A percentile compares a stretch with the other conserved stretches of the same genome.
Evolutionary conservation across 2,797 vertebrate genomes (phyloP).

Genomic region (Nannoperca australis): DNA sequence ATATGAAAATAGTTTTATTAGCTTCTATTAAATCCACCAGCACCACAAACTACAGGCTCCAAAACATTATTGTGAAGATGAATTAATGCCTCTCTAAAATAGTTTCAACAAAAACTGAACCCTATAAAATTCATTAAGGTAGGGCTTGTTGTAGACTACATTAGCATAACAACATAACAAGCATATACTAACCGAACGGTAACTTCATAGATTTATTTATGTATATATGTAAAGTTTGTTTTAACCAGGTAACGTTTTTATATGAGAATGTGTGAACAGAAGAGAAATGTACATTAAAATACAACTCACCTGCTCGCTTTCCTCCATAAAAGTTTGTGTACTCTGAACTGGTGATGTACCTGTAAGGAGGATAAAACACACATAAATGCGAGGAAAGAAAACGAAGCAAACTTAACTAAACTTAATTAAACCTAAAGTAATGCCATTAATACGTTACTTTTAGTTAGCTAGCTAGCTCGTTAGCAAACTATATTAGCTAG

Average conservation of each 20-base stretch:
- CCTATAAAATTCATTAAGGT: background rate
- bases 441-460: background rate
- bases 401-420: background rate
- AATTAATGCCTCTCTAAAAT: background rate
- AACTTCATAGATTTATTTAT: background rate
- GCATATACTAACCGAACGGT: too few species aligned
- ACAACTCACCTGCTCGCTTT: conserved; percentile 88
- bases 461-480: background rate
- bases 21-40: background rate
- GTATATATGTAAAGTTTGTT: background rate
- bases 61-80: background rate
- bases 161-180: too few species aligned
- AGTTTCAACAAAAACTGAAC: background rate
- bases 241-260: too few species aligned
- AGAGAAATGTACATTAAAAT: background rate
- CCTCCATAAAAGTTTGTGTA: conserved; percentile 97
- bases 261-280: too few species aligned
- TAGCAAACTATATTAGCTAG: background rate
- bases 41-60: too few species aligned
- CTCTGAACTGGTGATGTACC: conserved; percentile 97
- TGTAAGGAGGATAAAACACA: conserved; percentile 57
- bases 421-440: background rate
- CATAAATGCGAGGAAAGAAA: rapidly evolving
- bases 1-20: background rate
- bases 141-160: too few species aligned